Percentiles rank a stretch among this genome's conserved stretches.
These are phyloP conservation scores for Megaceryle alcyon DNA, from an alignment of 2,797 vertebrate genomes.

Conservation along the genomic window DNA sequence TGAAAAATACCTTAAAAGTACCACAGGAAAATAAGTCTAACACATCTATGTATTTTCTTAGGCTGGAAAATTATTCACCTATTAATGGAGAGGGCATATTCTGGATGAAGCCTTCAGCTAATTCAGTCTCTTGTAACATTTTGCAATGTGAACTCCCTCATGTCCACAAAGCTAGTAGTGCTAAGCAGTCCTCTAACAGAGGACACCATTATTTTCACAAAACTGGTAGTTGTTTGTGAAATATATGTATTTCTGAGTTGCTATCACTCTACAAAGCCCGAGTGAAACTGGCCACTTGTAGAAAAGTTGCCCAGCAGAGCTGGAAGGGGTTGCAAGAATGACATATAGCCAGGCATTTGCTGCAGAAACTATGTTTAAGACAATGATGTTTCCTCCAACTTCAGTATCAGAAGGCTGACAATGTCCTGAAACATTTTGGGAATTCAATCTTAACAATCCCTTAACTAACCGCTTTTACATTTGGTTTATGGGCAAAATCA, in stretches of 20 bases:
- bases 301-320: not conserved
- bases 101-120: not conserved
- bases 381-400: not conserved
- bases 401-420: not conserved
- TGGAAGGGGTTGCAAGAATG: not conserved
- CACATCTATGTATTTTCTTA: not conserved
- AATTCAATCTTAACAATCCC: not conserved
- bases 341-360: not conserved
- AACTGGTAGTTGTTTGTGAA: not conserved
- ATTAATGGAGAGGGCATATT: not conserved
- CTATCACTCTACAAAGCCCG: not conserved
- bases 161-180: not conserved
- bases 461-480: not conserved
- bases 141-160: not conserved
- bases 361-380: not conserved
- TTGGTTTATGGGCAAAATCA: not conserved
- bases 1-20: not conserved
- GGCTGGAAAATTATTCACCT: not conserved
- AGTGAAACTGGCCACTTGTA: not conserved
- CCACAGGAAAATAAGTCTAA: not conserved
- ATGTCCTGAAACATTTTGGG: not conserved
- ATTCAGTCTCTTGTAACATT: not conserved
- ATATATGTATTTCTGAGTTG: rapidly evolving
- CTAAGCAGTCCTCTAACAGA: not conserved
- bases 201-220: not conserved